Evolutionary conservation across 2,113 vertebrate genomes (phyloP).

Genomic region (Numenius arquata): DNA sequence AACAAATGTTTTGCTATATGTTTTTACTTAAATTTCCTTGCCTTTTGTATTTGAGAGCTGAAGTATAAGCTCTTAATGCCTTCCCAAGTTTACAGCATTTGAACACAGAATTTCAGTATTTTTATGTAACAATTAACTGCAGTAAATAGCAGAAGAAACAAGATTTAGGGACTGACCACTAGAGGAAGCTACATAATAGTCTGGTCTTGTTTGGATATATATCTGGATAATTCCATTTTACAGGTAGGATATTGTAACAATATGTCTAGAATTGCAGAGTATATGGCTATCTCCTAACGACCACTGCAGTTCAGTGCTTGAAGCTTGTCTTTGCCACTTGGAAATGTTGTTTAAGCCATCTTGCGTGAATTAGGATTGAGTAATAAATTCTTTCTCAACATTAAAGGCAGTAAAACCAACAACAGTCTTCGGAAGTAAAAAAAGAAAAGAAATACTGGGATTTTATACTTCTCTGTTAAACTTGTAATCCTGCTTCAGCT

Average conservation of each 20-base stretch:
- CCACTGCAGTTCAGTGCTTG: neutral
- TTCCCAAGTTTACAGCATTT: neutral
- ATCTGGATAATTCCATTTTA: neutral
- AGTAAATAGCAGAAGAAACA: neutral
- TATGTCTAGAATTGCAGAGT: neutral
- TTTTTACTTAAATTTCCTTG: neutral
- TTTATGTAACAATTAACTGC: neutral
- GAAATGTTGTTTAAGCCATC: neutral
- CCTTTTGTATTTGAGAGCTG: neutral
- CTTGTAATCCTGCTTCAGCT: neutral
- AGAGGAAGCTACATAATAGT: conserved; percentile 21
- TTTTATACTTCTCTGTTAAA: neutral
- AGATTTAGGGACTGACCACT: conserved; percentile 4
- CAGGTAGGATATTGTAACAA: neutral
- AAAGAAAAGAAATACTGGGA: neutral
- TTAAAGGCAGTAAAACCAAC: neutral
- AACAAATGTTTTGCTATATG: neutral
- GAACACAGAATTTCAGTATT: neutral
- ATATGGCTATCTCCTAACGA: neutral
- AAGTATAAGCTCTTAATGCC: neutral
- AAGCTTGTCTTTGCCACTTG: neutral
- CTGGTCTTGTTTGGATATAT: neutral
- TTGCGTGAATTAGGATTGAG: neutral
- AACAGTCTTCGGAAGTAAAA: neutral
- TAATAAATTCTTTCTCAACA: neutral